phyloP scores from a whole-genome alignment of 2,888 invertebrate species.

The Globia sparganii region DNA sequence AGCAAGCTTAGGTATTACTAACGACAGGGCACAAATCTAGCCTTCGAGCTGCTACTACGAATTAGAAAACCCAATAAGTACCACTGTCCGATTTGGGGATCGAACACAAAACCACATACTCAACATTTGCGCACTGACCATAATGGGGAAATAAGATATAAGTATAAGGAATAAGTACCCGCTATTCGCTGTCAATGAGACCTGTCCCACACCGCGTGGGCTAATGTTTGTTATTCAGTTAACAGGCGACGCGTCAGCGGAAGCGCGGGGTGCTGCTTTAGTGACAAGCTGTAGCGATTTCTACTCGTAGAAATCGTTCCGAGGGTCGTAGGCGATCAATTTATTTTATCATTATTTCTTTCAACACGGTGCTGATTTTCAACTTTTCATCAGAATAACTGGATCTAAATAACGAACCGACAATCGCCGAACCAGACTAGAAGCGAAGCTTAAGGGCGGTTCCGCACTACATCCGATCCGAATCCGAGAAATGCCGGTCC shows the following conservation, averaged over 20 bases:
- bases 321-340: not conserved
- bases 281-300: constrained; percentile 51
- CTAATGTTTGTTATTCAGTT: constrained; percentile 61
- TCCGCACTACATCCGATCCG: too few relatives aligned
- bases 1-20: too few relatives aligned
- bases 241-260: constrained; percentile 47
- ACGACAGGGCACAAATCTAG: not conserved
- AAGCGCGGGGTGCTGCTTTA: constrained; percentile 19
- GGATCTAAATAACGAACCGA: not conserved
- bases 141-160: not conserved
- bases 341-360: too few relatives aligned
- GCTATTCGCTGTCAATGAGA: constrained; percentile 33
- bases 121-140: not conserved
- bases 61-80: not conserved
- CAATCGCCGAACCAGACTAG: not conserved
- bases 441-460: too few relatives aligned
- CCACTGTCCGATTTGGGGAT: not conserved
- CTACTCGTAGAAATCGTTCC: not conserved
- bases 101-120: not conserved
- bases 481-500: too few relatives aligned
- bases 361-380: not conserved
- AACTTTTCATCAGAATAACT: not conserved
- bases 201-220: constrained; percentile 58
- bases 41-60: not conserved
- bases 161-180: not conserved